phyloP scores from a whole-genome alignment of 2,888 invertebrate species.

The Bruchidius siliquastri region DNA sequence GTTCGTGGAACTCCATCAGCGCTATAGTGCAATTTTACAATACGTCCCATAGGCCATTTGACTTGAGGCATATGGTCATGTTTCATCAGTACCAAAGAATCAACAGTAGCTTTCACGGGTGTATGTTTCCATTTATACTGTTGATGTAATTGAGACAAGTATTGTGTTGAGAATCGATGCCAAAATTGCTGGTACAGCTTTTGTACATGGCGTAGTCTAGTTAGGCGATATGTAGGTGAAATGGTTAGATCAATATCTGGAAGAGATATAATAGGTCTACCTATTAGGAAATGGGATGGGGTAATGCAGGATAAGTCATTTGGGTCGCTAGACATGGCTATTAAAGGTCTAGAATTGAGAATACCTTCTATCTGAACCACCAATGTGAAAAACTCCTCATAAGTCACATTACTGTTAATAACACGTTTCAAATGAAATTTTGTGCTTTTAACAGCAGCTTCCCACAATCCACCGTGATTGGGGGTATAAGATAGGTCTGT shows the following conservation, averaged over 20 bases:
- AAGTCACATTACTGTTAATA: neutral
- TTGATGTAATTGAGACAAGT: conserved; percentile 3
- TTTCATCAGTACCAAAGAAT: conserved; percentile 2
- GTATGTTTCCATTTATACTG: conserved; percentile 1
- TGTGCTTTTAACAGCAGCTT: conserved; percentile 8
- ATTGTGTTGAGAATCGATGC: conserved; percentile 18
- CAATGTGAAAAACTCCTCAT: conserved; percentile 5
- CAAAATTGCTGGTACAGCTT: conserved; percentile 21
- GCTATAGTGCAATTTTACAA: neutral
- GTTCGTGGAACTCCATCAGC: conserved; percentile 1
- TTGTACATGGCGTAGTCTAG: conserved; percentile 23
- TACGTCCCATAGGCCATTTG: conserved; percentile 5
- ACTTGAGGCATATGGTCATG: conserved; percentile 1
- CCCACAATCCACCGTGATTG: conserved; percentile 12
- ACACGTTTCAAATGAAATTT: conserved; percentile 5
- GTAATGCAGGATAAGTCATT: conserved; percentile 23
- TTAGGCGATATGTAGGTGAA: conserved; percentile 12
- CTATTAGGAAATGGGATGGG: conserved; percentile 28
- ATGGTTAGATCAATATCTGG: conserved; percentile 21
- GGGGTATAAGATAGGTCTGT: too few relatives aligned
- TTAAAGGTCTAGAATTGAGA: conserved; percentile 7
- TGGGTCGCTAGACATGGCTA: conserved; percentile 3
- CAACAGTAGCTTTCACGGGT: neutral
- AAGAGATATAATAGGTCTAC: conserved; percentile 14
- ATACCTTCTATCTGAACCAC: conserved; percentile 8